phyloP scores from a whole-genome alignment of 1,140 invertebrate genomes.

The Muscidifurax raptorellus region DNA sequence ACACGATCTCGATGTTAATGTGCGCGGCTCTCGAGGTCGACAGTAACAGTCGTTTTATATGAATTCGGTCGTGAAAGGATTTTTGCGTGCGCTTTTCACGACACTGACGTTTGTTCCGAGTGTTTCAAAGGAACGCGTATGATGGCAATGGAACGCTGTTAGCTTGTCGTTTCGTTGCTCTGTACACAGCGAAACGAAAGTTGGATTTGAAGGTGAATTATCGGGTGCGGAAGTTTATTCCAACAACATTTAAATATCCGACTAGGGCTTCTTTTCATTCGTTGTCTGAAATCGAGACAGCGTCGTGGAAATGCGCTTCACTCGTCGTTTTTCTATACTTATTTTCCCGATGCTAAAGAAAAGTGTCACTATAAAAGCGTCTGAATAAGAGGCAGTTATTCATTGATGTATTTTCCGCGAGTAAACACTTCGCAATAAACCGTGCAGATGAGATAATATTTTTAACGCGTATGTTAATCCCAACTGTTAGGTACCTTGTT shows the following conservation, averaged over 20 bases:
- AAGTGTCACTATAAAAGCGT: conserved; percentile 7
- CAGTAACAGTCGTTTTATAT: too few relatives aligned
- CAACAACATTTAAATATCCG: neutral
- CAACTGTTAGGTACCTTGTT: neutral
- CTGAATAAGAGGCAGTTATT: neutral
- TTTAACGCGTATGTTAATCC: neutral
- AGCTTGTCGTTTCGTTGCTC: too few relatives aligned
- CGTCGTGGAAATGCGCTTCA: neutral
- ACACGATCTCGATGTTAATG: neutral
- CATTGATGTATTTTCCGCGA: neutral
- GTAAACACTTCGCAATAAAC: neutral
- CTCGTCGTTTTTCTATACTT: neutral
- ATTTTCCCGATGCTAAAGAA: neutral
- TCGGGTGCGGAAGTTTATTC: too few relatives aligned
- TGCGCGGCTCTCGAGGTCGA: too few relatives aligned
- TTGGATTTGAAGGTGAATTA: too few relatives aligned
- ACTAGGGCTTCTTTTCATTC: neutral
- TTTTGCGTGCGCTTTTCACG: neutral
- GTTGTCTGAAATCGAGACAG: neutral
- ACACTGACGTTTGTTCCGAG: neutral
- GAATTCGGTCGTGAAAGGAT: neutral
- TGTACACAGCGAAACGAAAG: too few relatives aligned
- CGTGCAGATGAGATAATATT: neutral
- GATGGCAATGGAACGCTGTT: neutral
- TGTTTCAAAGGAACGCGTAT: neutral